Base-by-base conservation (phyloP, 2,113 vertebrate species). In the Rhombomys opimus region DNA sequence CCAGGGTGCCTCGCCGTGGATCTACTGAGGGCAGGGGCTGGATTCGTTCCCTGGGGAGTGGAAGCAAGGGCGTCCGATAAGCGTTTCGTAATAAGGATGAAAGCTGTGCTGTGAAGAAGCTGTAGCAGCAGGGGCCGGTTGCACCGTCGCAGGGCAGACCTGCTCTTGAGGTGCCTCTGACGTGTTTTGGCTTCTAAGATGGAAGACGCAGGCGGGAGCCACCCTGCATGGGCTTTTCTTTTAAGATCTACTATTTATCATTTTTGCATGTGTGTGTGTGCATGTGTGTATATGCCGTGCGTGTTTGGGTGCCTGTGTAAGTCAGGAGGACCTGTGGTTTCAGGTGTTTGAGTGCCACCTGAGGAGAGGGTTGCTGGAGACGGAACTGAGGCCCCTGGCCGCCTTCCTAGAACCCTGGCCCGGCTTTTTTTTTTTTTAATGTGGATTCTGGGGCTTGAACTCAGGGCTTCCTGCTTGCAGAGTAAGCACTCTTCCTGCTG, bases 11-110 rank as follows among this genome's bases (percentile, higher is more conserved):
- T 75, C 87, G 72, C 67, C 8, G 3, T 23, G 63, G 93, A 84
- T 46, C 80, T 32, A 59, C 54, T 68, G 63, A 27, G 63, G 70
- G n/a, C 17, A 22, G n/a, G n/a, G n/a, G 17, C 8, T 86, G 41
- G 88, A 41, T 91, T 72, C 68, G 88, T 90, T 89, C 52, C 7
- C 87, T 70, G 86, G 77, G 54, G 57, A 87, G 9, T 14, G 14
- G 20, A 52, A 95, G 78, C 50, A 84, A 94, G 88, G 93, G 32
- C 87, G 86, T 85, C 92, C 72, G 94, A 76, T 67, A 84, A 95
- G 73, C 94, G 87, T 93, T 95, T 92, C 92, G 87, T 84, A 50
- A 68, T 22, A 27, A 90, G n/a, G 93, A 87, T 41, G 38, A 70
- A 82, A 93, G 84, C 75, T 90, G 35, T 57, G 90, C 52, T 92